Evolutionary conservation across 2,113 vertebrate genomes (phyloP), one percentile per base, ranked within the genome.

Genomic region (Struthidea cinerea): DNA sequence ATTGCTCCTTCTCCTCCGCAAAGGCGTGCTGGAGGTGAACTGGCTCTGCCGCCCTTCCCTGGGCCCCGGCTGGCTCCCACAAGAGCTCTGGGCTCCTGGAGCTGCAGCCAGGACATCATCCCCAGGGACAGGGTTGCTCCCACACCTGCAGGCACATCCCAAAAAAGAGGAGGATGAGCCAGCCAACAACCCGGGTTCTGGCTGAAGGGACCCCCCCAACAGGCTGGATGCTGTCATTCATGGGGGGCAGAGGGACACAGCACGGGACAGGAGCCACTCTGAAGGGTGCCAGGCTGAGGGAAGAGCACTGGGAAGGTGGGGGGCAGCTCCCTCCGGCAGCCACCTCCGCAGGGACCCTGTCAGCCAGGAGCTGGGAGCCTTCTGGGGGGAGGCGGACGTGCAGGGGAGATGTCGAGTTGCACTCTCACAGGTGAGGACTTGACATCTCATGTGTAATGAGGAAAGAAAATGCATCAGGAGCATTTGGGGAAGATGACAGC

Each of bases 391-490:
- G 69, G 52, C 1, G 17, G 70, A 22, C 1, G 27, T 0, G 70
- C 52, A 17, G 90, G 67, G 61, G 81, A 81, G 89, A 73, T 88
- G 92, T 93, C 53, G 55, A 86, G 82, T 1, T 41, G 84, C 50
- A 17, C 96, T 82, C 82, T 87, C 56, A 16, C 57, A 71, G 91
- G 94, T 81, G 82, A 97, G 94, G 76, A 87, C 90, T 71, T 96
- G 97, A 95, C 84, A 95, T 33, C 86, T 94, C 32, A 0, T 42
- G 41, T 81, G 89, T 96, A 97, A 96, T 95, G 95, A 97, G 97
- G 96, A 97, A 79, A 97, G 96, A 96, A 98, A 97, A 94, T 22
- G 81, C 95, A 95, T 96, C 95, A 96, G 86, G 86, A 90, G 95
- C 96, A 20, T 89, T 98, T 96, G 96, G 89, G 87, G 78, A 55